Evolutionary conservation across 2,113 vertebrate genomes (phyloP).

Genomic region (Trachemys scripta): DNA sequence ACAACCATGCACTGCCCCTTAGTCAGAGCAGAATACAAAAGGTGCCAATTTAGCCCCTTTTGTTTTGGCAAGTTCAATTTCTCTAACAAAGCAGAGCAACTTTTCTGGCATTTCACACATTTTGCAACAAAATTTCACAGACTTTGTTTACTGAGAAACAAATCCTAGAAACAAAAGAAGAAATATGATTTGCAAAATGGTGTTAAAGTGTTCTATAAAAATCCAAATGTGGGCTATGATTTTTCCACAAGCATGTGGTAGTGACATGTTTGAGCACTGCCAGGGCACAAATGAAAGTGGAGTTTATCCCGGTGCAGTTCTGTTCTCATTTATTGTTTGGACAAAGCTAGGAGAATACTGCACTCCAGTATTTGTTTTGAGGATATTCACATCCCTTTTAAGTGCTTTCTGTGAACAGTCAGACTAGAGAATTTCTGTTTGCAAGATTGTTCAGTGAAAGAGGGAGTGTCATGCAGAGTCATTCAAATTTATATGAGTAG

Average conservation of each 20-base stretch:
- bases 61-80: constrained; percentile 13
- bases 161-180: constrained; percentile 23
- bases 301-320: background rate
- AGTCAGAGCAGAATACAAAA: constrained; percentile 21
- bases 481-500: background rate
- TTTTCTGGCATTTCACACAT: constrained; percentile 37
- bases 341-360: background rate
- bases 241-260: background rate
- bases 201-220: background rate
- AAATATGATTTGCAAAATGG: background rate
- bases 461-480: background rate
- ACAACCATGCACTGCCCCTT: background rate
- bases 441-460: background rate
- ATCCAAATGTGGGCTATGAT: background rate
- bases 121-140: constrained; percentile 27
- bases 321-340: background rate
- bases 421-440: background rate
- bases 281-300: background rate
- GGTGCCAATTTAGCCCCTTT: constrained; percentile 28
- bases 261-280: background rate
- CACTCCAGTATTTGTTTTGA: background rate
- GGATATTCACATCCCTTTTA: background rate
- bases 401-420: background rate
- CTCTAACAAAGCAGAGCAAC: constrained; percentile 35
- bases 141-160: background rate